These are phyloP conservation scores for Orthosia incerta DNA, from an alignment of 2,888 invertebrate species.

Conservation along the genomic window DNA sequence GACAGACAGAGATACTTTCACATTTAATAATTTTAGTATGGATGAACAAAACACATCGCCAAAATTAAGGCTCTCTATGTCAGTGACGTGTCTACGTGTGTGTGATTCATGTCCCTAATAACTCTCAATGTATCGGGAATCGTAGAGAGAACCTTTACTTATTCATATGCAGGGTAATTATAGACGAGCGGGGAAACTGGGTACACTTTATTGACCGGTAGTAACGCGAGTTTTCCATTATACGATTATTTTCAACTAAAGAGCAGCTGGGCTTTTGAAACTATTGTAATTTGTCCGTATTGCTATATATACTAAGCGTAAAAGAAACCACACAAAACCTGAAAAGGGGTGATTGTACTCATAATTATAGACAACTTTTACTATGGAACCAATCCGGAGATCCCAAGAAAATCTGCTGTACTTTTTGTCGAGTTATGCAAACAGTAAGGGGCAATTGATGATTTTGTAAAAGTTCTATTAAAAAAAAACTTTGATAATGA, in stretches of 20 bases:
- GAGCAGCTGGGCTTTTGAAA: background rate
- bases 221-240: conserved; percentile 4
- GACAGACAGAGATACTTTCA: no score
- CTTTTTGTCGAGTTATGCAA: no score
- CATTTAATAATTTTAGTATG: no score
- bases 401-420: no score
- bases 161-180: conserved; percentile 48
- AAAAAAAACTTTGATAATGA: no score
- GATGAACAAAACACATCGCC: background rate
- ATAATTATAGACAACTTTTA: no score
- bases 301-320: no score
- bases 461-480: no score
- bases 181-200: conserved; percentile 29
- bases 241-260: conserved; percentile 21
- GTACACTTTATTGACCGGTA: conserved; percentile 31
- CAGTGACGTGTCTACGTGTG: background rate
- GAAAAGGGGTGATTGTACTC: no score
- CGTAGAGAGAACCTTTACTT: conserved; percentile 33
- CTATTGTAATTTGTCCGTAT: background rate
- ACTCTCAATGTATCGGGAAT: conserved; percentile 18
- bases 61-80: conserved; percentile 4
- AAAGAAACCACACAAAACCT: no score
- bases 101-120: conserved; percentile 3
- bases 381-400: no score
- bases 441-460: no score